phyloP scores from a whole-genome alignment of 2,797 vertebrate genomes.

The Prunella strophiata region DNA sequence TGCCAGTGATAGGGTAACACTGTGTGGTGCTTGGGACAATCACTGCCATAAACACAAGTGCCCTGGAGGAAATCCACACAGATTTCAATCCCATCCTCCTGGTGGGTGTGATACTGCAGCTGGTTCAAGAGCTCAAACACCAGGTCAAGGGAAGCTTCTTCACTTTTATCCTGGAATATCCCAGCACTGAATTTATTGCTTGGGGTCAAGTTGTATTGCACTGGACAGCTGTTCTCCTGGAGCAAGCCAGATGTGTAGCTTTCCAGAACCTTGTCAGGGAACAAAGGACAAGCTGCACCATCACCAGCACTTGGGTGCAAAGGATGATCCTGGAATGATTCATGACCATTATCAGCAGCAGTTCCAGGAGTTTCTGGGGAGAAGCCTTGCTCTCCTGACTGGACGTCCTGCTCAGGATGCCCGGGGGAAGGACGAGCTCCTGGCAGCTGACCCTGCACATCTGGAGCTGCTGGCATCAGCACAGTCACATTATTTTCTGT shows the following conservation, averaged over 20 bases:
- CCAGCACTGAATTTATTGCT: constrained; percentile 77
- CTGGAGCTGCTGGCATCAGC: constrained; percentile 77
- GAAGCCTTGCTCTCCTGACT: constrained; percentile 72
- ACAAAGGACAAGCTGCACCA: constrained; percentile 68
- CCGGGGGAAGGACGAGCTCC: constrained; percentile 61
- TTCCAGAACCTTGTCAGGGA: constrained; percentile 84
- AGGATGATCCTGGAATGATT: constrained; percentile 80
- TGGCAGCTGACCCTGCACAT: constrained; percentile 75
- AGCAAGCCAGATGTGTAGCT: constrained; percentile 79
- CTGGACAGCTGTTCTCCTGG: constrained; percentile 78
- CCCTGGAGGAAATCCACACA: constrained; percentile 97
- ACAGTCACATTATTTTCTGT: constrained; percentile 74
- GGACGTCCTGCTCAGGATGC: constrained; percentile 64
- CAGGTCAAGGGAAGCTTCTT: constrained; percentile 95
- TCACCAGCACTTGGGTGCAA: constrained; percentile 70
- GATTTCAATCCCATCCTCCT: constrained; percentile 90
- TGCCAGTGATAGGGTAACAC: constrained; percentile 98
- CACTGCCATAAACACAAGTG: constrained; percentile 89
- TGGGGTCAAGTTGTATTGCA: constrained; percentile 80
- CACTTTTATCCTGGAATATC: constrained; percentile 97
- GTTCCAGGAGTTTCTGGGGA: constrained; percentile 71
- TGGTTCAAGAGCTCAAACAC: constrained; percentile 98
- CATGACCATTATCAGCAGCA: constrained; percentile 73
- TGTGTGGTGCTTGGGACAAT: constrained; percentile 95
- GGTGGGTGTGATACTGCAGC: constrained; percentile 97